These are phyloP conservation scores for Zonitis immaculata DNA, from an alignment of 2,888 invertebrate species.

Conservation along the genomic window DNA sequence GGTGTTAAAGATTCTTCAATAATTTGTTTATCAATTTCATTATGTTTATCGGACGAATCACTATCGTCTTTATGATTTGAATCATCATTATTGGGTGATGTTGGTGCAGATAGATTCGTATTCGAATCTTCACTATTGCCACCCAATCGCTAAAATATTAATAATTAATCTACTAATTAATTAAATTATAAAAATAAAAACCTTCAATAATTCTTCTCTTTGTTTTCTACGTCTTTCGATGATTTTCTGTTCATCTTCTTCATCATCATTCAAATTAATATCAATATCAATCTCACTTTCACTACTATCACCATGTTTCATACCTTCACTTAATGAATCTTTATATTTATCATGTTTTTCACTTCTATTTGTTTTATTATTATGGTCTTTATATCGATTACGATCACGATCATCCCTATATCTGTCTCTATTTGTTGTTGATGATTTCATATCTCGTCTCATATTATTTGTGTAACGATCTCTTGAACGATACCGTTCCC, in stretches of 20 bases:
- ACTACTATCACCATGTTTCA: slow-evolving; percentile 66
- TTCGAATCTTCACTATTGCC: slow-evolving; percentile 58
- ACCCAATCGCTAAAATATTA: slow-evolving; percentile 51
- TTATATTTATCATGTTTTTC: slow-evolving; percentile 57
- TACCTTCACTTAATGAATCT: slow-evolving; percentile 75
- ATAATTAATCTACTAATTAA: background rate
- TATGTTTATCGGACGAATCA: slow-evolving; percentile 9
- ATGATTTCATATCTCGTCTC: slow-evolving; percentile 22
- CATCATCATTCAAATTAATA: slow-evolving; percentile 74
- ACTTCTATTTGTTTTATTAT: slow-evolving; percentile 36
- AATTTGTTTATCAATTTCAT: slow-evolving; percentile 6
- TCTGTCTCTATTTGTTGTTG: slow-evolving; percentile 29
- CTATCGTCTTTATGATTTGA: background rate
- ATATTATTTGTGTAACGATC: slow-evolving; percentile 39
- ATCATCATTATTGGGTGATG: slow-evolving; percentile 22
- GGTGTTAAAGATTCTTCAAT: slow-evolving; percentile 46
- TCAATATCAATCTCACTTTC: slow-evolving; percentile 70
- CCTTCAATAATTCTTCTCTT: slow-evolving; percentile 82
- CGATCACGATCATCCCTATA: slow-evolving; percentile 36
- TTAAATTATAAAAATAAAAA: slow-evolving; percentile 43
- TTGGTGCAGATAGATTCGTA: slow-evolving; percentile 38
- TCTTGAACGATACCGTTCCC: slow-evolving; percentile 41
- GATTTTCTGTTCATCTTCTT: slow-evolving; percentile 89
- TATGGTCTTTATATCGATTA: slow-evolving; percentile 45
- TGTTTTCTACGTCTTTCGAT: slow-evolving; percentile 85